Evolutionary conservation across 2,797 vertebrate species (phyloP).

Genomic region (Diglossa cyanea): DNA sequence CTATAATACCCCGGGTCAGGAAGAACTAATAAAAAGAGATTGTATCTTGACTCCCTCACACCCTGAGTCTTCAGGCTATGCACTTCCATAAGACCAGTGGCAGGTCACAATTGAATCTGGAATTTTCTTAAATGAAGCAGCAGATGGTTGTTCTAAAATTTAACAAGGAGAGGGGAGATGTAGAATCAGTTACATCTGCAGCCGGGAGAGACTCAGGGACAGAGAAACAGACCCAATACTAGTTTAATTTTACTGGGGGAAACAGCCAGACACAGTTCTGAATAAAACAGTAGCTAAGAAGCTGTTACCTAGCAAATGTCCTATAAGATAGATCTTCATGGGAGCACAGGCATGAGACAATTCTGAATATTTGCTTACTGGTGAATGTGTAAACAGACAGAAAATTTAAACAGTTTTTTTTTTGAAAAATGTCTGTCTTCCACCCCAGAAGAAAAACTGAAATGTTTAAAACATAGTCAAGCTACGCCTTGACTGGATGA

Average conservation of each 20-base stretch:
- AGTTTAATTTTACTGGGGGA: neutral
- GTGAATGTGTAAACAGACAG: neutral
- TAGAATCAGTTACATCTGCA: neutral
- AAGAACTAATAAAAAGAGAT: neutral
- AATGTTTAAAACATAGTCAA: neutral
- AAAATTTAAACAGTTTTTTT: neutral
- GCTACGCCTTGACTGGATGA: neutral
- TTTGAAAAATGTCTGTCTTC: accelerated
- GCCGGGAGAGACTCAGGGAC: neutral
- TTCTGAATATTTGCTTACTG: neutral
- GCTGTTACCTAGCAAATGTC: neutral
- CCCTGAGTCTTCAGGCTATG: neutral
- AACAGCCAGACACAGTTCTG: neutral
- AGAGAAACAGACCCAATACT: neutral
- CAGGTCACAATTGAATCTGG: neutral
- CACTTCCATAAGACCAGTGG: neutral
- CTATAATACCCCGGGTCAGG: neutral
- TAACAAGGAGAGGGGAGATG: neutral
- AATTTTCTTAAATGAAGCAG: neutral
- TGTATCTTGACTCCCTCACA: neutral
- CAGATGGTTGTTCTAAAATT: neutral
- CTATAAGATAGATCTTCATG: neutral
- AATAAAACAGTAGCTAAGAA: neutral
- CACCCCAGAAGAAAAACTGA: neutral
- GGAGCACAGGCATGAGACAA: neutral